These are phyloP conservation scores for Megastigmus dorsalis DNA, from an alignment of 2,888 invertebrate species.

Conservation along the genomic window DNA sequence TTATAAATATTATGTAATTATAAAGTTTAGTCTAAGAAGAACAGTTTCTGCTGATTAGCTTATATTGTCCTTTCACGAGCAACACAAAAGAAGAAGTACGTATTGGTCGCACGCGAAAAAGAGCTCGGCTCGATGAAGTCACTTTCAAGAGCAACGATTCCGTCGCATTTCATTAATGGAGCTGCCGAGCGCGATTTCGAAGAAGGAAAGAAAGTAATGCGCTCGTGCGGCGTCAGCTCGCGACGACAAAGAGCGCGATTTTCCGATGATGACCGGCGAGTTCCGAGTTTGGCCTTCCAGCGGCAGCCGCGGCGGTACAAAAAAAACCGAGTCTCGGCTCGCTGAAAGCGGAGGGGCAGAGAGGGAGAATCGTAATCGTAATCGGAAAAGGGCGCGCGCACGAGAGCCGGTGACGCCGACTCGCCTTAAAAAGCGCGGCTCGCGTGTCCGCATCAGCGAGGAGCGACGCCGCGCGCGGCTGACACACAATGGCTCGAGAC, in stretches of 20 bases:
- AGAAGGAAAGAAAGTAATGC: slow-evolving; percentile 4
- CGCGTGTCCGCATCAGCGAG: background rate
- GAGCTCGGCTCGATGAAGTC: too few species aligned
- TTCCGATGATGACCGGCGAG: slow-evolving; percentile 18
- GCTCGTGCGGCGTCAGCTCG: too few species aligned
- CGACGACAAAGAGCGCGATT: slow-evolving; percentile 23
- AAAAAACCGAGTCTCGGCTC: too few species aligned
- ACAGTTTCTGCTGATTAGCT: too few species aligned
- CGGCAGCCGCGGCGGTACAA: background rate
- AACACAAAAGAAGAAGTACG: too few species aligned
- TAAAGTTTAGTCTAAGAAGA: too few species aligned
- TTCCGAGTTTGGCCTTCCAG: background rate
- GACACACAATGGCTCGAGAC: slow-evolving; percentile 65
- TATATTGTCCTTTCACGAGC: too few species aligned
- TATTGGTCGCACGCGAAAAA: too few species aligned
- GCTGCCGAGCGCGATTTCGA: background rate
- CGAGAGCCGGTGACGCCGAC: background rate
- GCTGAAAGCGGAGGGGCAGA: background rate
- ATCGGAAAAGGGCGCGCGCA: slow-evolving; percentile 17
- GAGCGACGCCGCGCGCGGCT: slow-evolving; percentile 48
- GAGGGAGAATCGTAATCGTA: background rate
- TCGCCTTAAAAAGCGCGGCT: slow-evolving; percentile 10
- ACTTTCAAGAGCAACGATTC: too few species aligned
- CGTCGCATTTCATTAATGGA: too few species aligned
- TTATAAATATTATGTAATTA: too few species aligned